These are phyloP conservation scores for Dendrocincla tyrannina DNA, from an alignment of 2,797 vertebrate genomes.

Conservation along the genomic window DNA sequence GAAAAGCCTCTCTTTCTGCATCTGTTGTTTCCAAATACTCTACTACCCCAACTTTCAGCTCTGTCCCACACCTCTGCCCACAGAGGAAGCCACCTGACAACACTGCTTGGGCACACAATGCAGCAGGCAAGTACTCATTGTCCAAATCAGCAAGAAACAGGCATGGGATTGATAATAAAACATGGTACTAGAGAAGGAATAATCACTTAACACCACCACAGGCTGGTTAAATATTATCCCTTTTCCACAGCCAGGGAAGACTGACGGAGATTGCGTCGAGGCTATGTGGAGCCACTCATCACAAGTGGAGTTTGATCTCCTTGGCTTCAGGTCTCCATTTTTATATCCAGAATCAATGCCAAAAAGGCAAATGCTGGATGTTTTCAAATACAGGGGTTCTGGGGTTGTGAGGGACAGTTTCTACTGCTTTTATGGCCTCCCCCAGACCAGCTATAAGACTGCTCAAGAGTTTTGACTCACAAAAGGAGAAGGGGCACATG, in stretches of 20 bases:
- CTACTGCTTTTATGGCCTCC: background rate
- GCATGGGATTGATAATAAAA: background rate
- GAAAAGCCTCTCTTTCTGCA: background rate
- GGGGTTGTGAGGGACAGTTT: background rate
- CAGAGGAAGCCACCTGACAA: background rate
- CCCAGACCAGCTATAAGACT: background rate
- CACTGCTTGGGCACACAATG: background rate
- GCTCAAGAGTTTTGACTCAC: background rate
- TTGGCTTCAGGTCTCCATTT: background rate
- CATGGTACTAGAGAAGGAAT: background rate
- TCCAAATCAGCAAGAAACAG: background rate
- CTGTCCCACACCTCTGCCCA: background rate
- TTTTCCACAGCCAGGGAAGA: background rate
- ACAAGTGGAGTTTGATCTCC: background rate
- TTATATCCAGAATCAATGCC: background rate
- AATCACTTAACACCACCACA: background rate
- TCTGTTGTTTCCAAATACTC: background rate
- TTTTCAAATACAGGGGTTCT: background rate
- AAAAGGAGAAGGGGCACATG: background rate
- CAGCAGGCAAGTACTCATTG: background rate
- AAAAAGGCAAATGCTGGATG: background rate
- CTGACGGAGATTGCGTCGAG: rapidly evolving
- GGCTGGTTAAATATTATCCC: slow-evolving; percentile 30
- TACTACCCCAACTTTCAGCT: background rate
- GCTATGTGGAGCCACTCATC: rapidly evolving